phyloP scores from a whole-genome alignment of 2,113 vertebrate species.

The Brevimyrus niger region DNA sequence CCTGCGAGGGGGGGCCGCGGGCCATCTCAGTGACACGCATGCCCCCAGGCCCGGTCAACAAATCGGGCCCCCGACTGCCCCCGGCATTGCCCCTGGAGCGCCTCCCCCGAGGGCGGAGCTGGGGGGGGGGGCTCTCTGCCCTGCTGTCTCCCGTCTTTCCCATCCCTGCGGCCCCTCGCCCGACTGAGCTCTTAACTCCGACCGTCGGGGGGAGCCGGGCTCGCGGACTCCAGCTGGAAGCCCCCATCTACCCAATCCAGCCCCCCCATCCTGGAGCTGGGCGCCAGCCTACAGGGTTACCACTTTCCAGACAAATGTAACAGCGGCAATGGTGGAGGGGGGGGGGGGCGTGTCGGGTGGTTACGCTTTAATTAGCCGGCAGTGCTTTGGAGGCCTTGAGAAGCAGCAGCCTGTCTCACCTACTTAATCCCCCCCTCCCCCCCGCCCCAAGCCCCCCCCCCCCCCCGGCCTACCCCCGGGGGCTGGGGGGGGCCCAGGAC shows the following conservation, averaged over 20 bases:
- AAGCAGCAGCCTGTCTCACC: conserved; percentile 44
- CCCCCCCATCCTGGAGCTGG: conserved; percentile 34
- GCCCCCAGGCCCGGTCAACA: conserved; percentile 64
- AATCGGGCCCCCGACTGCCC: conserved; percentile 45
- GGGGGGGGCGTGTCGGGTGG: conserved; percentile 32
- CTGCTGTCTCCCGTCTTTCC: neutral
- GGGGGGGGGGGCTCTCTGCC: conserved; percentile 23
- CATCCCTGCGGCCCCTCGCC: conserved; percentile 44
- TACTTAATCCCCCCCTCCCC: conserved; percentile 43
- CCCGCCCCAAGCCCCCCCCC: conserved; percentile 39
- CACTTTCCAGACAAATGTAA: conserved; percentile 58
- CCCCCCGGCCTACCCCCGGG: conserved; percentile 11
- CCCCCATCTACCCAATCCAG: conserved; percentile 22
- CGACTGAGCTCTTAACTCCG: conserved; percentile 52
- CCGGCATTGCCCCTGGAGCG: conserved; percentile 48
- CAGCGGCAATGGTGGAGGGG: conserved; percentile 32
- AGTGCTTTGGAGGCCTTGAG: conserved; percentile 48
- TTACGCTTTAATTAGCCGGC: conserved; percentile 56
- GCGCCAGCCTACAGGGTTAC: conserved; percentile 32
- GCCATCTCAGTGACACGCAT: conserved; percentile 51
- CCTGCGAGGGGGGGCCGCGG: conserved; percentile 42
- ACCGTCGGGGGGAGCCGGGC: conserved; percentile 49
- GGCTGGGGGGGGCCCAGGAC: conserved; percentile 12
- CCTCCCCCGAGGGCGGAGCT: conserved; percentile 10
- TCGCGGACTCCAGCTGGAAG: conserved; percentile 51